Conservation (phyloP, 2,113 vertebrate genomes). For the Rhinoderma darwinii region DNA sequence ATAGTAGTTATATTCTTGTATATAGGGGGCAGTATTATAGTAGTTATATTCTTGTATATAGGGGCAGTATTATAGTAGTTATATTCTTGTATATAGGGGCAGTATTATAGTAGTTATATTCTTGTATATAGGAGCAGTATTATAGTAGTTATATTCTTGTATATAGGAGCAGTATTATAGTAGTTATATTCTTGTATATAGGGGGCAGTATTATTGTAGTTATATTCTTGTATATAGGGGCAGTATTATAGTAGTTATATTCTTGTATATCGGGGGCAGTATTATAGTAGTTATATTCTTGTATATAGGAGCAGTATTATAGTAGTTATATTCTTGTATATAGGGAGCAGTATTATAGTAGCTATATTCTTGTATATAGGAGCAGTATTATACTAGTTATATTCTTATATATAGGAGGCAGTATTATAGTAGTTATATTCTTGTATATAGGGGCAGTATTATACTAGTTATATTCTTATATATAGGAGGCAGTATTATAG, state of each 20-base stretch:
- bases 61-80: not conserved
- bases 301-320: too few relatives aligned
- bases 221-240: not conserved
- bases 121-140: not conserved
- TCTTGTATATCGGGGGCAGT: too few relatives aligned
- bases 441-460: not conserved
- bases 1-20: not conserved
- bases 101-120: conserved; percentile 7
- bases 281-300: too few relatives aligned
- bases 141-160: not conserved
- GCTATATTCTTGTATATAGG: conserved; percentile 2
- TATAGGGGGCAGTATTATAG: not conserved
- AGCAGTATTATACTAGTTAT: not conserved
- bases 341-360: not conserved
- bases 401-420: not conserved
- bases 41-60: not conserved
- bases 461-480: not conserved
- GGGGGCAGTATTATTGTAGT: not conserved
- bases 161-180: not conserved
- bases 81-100: conserved; percentile 11
- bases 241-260: too few relatives aligned
- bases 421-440: not conserved
- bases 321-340: too few relatives aligned
- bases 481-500: not conserved
- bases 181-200: not conserved